Percentiles rank a stretch among this genome's conserved stretches.
These are phyloP conservation scores for Idaea straminata DNA, from an alignment of 2,888 invertebrate genomes.

Conservation along the genomic window DNA sequence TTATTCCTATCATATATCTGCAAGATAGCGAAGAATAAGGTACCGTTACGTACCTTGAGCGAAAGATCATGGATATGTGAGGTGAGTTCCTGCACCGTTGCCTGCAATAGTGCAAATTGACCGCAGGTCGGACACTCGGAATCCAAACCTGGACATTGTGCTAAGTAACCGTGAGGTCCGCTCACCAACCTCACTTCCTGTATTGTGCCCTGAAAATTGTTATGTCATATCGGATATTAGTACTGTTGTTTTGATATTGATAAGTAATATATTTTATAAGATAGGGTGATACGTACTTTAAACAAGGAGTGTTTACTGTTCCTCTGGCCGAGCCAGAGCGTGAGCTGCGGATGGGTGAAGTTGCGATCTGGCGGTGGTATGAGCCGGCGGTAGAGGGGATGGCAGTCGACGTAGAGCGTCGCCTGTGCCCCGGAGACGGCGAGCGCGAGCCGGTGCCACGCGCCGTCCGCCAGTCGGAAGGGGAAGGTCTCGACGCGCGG, in stretches of 20 bases:
- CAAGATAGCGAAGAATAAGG: background rate
- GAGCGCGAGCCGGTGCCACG: constrained; percentile 93
- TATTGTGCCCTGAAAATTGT: constrained; percentile 86
- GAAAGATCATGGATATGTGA: constrained; percentile 90
- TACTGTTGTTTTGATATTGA: too few relatives aligned
- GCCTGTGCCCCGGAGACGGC: constrained; percentile 91
- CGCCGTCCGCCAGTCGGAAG: constrained; percentile 91
- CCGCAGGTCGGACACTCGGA: constrained; percentile 95
- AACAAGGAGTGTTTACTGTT: constrained; percentile 91
- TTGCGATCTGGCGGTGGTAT: constrained; percentile 89
- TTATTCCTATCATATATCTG: too few relatives aligned
- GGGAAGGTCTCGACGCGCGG: constrained; percentile 92
- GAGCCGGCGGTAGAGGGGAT: constrained; percentile 89
- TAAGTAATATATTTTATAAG: background rate
- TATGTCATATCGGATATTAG: too few relatives aligned
- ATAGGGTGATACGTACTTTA: constrained; percentile 82
- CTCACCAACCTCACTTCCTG: constrained; percentile 93
- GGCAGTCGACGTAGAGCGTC: constrained; percentile 92
- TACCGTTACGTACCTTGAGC: constrained; percentile 83
- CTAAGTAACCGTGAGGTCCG: constrained; percentile 91
- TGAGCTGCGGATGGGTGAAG: constrained; percentile 85
- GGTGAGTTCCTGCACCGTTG: constrained; percentile 89
- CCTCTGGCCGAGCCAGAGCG: constrained; percentile 93
- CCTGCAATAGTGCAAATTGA: constrained; percentile 91
- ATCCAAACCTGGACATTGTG: constrained; percentile 92